phyloP scores from a whole-genome alignment of 2,888 invertebrate genomes.

The Acronicta aceris region DNA sequence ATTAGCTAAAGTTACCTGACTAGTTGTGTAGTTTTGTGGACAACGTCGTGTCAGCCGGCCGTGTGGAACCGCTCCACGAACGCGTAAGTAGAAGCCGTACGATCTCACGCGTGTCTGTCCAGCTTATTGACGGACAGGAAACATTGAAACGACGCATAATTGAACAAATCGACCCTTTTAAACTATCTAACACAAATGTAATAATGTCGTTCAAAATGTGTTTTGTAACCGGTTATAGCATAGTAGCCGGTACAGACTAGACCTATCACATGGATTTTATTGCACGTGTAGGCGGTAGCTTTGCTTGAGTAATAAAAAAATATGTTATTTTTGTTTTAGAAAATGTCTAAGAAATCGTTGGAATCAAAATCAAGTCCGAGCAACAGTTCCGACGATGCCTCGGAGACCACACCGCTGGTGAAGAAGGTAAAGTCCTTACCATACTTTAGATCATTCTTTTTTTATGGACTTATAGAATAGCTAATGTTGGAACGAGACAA shows the following conservation, averaged over 20 bases:
- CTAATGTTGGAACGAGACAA: too few species aligned
- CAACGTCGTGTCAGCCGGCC: conserved; percentile 41
- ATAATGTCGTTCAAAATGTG: conserved; percentile 12
- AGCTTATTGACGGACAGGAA: conserved; percentile 65
- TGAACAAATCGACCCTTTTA: conserved; percentile 50
- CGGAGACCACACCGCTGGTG: conserved; percentile 78
- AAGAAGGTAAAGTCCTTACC: conserved; percentile 68
- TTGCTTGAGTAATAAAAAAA: conserved; percentile 6
- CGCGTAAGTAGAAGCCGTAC: conserved; percentile 66
- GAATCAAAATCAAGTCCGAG: conserved; percentile 39
- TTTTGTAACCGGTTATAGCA: conserved; percentile 34
- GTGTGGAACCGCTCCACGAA: conserved; percentile 27
- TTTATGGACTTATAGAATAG: too few species aligned
- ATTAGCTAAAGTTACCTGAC: conserved; percentile 44
- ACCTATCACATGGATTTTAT: conserved; percentile 20
- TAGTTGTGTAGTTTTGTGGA: conserved; percentile 34
- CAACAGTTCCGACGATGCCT: conserved; percentile 50
- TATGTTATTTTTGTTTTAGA: conserved; percentile 47
- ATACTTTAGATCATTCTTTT: too few species aligned
- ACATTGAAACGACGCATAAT: conserved; percentile 46
- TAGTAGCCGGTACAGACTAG: conserved; percentile 23
- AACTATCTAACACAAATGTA: conserved; percentile 23
- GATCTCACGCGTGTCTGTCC: conserved; percentile 44
- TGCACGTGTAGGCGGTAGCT: conserved; percentile 20
- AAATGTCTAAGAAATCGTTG: conserved; percentile 70